Evolutionary conservation across 2,888 invertebrate genomes (phyloP).

Genomic region (Ennomos erosarius): DNA sequence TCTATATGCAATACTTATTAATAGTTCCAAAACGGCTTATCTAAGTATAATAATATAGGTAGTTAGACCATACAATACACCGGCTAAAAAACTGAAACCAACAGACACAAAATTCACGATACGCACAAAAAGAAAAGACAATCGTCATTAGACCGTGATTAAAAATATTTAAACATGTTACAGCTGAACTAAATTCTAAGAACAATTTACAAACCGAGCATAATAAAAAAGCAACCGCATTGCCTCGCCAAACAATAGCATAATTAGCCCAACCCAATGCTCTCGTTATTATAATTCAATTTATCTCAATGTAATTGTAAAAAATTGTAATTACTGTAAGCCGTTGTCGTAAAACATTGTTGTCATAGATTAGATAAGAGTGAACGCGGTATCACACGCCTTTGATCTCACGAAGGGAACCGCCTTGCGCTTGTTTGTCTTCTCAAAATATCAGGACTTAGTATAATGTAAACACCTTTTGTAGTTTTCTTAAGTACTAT

Average conservation of each 20-base stretch:
- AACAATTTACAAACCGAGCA: neutral
- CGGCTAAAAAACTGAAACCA: too few relatives aligned
- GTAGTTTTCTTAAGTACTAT: conserved; percentile 22
- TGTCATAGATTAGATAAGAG: conserved; percentile 21
- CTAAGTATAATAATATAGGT: too few relatives aligned
- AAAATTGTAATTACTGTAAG: conserved; percentile 25
- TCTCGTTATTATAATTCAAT: conserved; percentile 61
- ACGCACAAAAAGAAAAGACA: too few relatives aligned
- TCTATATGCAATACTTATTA: too few relatives aligned
- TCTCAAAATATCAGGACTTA: conserved; percentile 21
- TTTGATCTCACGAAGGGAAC: conserved; percentile 22
- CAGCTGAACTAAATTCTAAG: neutral
- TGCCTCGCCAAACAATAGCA: conserved; percentile 54
- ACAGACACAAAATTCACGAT: too few relatives aligned
- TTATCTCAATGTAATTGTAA: conserved; percentile 41
- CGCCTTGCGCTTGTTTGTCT: conserved; percentile 20
- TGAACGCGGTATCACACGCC: conserved; percentile 10
- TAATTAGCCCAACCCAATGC: conserved; percentile 63
- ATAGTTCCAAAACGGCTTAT: too few relatives aligned
- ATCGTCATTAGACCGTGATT: too few relatives aligned
- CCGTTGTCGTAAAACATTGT: conserved; percentile 12
- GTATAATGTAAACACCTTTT: conserved; percentile 24
- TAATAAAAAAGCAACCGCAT: neutral
- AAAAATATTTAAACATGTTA: too few relatives aligned
- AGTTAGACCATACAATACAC: too few relatives aligned